phyloP scores from a whole-genome alignment of 2,888 invertebrate species.

The Mimas tiliae region DNA sequence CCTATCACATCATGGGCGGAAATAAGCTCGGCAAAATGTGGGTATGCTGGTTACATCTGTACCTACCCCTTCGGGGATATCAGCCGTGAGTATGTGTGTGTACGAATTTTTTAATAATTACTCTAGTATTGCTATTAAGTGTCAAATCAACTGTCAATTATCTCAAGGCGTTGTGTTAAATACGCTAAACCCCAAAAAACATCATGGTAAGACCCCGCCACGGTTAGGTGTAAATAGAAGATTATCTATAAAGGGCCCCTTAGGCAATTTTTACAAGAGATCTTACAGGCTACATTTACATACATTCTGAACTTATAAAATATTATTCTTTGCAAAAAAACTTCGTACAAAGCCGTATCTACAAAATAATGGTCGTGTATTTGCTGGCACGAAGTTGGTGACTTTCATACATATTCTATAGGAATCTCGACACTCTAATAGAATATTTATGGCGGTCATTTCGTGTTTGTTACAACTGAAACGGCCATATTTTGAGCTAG shows the following conservation, averaged over 20 bases:
- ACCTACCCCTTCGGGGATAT: too few species aligned
- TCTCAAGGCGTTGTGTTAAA: too few species aligned
- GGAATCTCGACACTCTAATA: neutral
- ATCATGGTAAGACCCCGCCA: too few species aligned
- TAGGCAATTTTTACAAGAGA: neutral
- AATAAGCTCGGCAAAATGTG: too few species aligned
- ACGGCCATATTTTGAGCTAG: neutral
- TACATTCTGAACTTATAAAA: constrained; percentile 20
- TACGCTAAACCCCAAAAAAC: too few species aligned
- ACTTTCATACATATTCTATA: neutral
- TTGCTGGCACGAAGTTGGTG: neutral
- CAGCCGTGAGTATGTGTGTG: too few species aligned
- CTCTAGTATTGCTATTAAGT: too few species aligned
- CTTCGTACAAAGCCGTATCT: neutral
- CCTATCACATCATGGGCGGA: too few species aligned
- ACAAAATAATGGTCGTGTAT: neutral
- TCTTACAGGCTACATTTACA: neutral
- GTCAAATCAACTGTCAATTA: too few species aligned
- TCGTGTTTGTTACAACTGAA: neutral
- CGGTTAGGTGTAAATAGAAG: too few species aligned
- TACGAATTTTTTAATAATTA: too few species aligned
- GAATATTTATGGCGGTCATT: constrained; percentile 15
- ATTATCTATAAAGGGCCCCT: neutral
- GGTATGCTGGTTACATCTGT: too few species aligned
- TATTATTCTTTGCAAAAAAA: constrained; percentile 11